Percentiles rank a stretch among this genome's conserved stretches.
Conservation (phyloP, 1,140 invertebrate genomes). For the Aphis gossypii region DNA sequence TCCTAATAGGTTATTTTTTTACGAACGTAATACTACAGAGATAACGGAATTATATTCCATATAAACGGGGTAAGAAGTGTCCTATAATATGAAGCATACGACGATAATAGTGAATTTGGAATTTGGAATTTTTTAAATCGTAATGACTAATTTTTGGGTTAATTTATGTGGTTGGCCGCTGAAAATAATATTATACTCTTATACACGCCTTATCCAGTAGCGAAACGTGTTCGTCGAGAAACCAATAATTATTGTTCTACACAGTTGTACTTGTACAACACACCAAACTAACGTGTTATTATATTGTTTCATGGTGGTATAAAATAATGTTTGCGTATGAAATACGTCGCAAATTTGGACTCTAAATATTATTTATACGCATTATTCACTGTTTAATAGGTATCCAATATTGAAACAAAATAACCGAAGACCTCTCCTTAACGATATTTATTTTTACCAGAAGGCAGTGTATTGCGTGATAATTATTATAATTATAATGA, state of each 20-base stretch:
- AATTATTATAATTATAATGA: conserved; percentile 4
- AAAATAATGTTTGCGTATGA: neutral
- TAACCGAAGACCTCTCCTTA: neutral
- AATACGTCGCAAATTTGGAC: neutral
- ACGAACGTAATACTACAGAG: no score
- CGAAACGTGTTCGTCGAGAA: neutral
- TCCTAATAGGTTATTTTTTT: no score
- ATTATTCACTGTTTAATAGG: neutral
- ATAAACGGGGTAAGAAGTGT: no score
- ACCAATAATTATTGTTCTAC: neutral
- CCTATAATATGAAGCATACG: no score
- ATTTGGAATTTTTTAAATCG: neutral
- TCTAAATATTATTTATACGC: neutral
- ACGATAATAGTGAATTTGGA: neutral
- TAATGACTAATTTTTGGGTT: neutral
- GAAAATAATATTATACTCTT: neutral
- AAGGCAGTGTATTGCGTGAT: neutral
- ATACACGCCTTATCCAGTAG: neutral
- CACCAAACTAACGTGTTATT: neutral
- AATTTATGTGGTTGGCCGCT: neutral
- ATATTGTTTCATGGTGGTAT: no score
- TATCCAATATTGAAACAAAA: neutral
- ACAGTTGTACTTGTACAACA: neutral
- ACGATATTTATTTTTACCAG: neutral
- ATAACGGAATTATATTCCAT: no score